Evolutionary conservation across 1,140 invertebrate species (phyloP).

Genomic region (Monochamus saltuarius): DNA sequence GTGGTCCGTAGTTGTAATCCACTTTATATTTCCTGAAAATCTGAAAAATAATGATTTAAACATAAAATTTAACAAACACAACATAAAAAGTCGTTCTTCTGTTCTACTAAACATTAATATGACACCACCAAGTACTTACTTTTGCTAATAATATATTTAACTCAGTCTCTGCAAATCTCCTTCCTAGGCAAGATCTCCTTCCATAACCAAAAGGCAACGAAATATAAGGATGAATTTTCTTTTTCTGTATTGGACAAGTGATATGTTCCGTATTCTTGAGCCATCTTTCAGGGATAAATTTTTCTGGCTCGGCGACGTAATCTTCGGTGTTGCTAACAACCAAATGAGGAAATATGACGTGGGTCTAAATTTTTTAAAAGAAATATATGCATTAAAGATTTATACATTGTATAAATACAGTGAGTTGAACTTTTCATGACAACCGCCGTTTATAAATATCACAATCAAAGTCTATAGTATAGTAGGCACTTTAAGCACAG

Average conservation of each 20-base stretch:
- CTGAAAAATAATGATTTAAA: conserved; percentile 48
- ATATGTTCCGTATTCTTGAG: conserved; percentile 51
- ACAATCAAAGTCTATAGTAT: no score
- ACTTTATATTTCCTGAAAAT: conserved; percentile 68
- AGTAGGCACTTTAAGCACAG: no score
- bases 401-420: no score
- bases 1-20: conserved; percentile 61
- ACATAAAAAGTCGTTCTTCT: no score
- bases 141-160: conserved; percentile 70
- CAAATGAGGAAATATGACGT: conserved; percentile 78
- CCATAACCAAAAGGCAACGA: conserved; percentile 83
- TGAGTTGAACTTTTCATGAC: no score
- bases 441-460: no score
- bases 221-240: conserved; percentile 69
- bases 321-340: conserved; percentile 74
- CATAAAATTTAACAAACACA: no score
- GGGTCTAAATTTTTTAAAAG: conserved; percentile 59
- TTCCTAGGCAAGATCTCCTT: conserved; percentile 76
- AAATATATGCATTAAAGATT: no score
- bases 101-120: no score
- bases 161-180: conserved; percentile 79
- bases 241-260: conserved; percentile 35
- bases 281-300: conserved; percentile 79
- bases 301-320: conserved; percentile 66
- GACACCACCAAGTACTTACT: conserved; percentile 45